Conservation (phyloP, 2,113 vertebrate genomes). For the Archilochus colubris region DNA sequence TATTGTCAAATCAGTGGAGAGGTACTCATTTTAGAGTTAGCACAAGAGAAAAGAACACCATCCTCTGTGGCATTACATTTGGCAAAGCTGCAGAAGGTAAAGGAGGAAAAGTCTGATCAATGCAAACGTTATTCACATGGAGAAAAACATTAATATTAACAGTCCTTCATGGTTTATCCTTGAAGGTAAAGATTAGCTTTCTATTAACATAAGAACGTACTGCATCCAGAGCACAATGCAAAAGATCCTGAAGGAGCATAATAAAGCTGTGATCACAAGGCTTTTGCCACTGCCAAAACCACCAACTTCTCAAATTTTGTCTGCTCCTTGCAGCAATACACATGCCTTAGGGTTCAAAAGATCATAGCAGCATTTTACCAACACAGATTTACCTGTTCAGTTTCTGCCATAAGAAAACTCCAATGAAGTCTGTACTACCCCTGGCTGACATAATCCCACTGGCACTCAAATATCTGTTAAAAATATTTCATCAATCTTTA, state of each 20-base stretch:
- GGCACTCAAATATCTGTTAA: neutral
- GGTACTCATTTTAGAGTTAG: neutral
- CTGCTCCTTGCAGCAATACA: neutral
- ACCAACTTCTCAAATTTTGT: fast-evolving
- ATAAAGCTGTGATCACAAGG: neutral
- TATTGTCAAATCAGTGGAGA: neutral
- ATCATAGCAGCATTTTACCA: neutral
- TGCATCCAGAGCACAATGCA: neutral
- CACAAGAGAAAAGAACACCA: neutral
- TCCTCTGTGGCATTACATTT: neutral
- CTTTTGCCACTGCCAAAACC: neutral
- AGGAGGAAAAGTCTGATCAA: neutral
- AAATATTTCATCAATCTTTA: conserved; percentile 1
- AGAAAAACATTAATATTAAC: neutral
- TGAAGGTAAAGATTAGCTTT: neutral
- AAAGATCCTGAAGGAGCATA: neutral
- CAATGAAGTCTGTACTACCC: neutral
- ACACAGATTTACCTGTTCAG: neutral
- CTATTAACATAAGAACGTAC: neutral
- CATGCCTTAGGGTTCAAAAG: neutral
- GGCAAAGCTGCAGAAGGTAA: neutral
- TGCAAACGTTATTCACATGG: fast-evolving
- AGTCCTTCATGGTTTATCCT: neutral
- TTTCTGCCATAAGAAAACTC: neutral
- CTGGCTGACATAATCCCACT: neutral